Conservation (phyloP, 1,140 invertebrate species). For the Lasioglossum albipes region DNA sequence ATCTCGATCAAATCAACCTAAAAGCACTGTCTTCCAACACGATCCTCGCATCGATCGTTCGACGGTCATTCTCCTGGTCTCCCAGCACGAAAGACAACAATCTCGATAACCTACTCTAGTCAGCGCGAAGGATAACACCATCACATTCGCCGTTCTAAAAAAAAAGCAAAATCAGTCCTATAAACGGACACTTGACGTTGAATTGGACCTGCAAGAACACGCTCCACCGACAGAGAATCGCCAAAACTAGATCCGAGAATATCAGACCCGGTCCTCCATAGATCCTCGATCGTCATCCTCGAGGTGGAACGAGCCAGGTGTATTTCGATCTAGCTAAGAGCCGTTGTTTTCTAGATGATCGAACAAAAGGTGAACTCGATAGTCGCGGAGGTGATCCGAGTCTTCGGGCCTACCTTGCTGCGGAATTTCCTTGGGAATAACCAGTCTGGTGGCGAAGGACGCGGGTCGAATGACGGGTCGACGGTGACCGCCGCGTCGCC, state of each 20-base stretch:
- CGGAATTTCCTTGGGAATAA: constrained; percentile 80
- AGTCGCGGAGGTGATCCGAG: constrained; percentile 84
- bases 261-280: neutral
- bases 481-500: constrained; percentile 73
- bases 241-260: neutral
- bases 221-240: neutral
- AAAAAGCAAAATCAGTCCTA: too few relatives aligned
- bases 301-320: too few relatives aligned
- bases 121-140: neutral
- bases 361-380: constrained; percentile 88
- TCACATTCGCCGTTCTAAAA: neutral
- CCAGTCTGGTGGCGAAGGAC: constrained; percentile 66
- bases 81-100: too few relatives aligned
- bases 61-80: neutral
- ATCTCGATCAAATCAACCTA: neutral
- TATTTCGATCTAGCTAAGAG: constrained; percentile 53
- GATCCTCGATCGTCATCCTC: neutral
- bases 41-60: neutral
- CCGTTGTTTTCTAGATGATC: constrained; percentile 85
- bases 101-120: neutral
- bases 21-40: neutral
- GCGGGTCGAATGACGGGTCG: constrained; percentile 54
- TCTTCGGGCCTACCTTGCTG: constrained; percentile 84
- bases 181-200: neutral
- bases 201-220: too few relatives aligned